Percentiles rank a stretch among this genome's conserved stretches.
phyloP scores from a whole-genome alignment of 1,140 invertebrate species.

The Physella acuta region DNA sequence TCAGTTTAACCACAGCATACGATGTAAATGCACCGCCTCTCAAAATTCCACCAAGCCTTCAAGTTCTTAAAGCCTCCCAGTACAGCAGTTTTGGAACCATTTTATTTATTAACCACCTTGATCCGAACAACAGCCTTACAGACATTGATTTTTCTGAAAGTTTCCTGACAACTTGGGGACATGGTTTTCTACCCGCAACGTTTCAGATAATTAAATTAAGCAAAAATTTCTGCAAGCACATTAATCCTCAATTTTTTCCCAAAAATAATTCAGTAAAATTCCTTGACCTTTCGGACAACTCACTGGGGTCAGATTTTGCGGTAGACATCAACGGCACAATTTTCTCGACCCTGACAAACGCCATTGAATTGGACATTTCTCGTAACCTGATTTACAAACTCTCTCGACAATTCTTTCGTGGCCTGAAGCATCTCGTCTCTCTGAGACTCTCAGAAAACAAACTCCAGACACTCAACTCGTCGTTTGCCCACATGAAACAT shows the following conservation, averaged over 20 bases:
- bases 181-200: neutral
- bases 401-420: neutral
- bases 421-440: neutral
- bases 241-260: neutral
- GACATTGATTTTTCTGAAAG: neutral
- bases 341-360: neutral
- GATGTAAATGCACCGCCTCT: neutral
- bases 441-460: slow-evolving; percentile 9
- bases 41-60: neutral
- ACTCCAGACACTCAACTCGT: neutral
- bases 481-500: slow-evolving; percentile 5
- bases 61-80: neutral
- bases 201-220: too few relatives aligned
- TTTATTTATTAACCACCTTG: neutral
- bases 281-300: neutral
- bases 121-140: neutral
- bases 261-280: neutral
- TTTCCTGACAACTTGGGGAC: neutral
- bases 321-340: neutral
- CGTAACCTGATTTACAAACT: slow-evolving; percentile 1
- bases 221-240: neutral
- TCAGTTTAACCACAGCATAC: neutral
- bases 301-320: neutral
- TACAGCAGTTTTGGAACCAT: neutral
- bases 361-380: neutral